Conservation (phyloP, 2,113 vertebrate species). For the Lasiurus cinereus region DNA sequence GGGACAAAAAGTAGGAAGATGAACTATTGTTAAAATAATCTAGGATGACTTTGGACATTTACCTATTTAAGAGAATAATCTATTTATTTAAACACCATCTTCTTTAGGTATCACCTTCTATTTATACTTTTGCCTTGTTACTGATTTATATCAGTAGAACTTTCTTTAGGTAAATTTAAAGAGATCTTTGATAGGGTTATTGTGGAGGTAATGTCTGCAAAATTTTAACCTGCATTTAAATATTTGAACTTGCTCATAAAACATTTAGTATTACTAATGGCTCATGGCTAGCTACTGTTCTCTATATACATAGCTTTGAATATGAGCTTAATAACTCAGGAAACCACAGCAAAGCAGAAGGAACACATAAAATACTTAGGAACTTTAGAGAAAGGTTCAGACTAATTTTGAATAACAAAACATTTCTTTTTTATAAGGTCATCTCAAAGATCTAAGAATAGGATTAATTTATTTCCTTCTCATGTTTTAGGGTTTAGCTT, state of each 20-base stretch:
- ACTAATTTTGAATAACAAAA: slow-evolving; percentile 9
- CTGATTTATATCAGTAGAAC: not conserved
- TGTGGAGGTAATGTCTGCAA: not conserved
- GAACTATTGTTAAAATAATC: not conserved
- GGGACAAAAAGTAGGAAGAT: not conserved
- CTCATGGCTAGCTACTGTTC: not conserved
- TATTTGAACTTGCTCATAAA: not conserved
- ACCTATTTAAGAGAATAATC: not conserved
- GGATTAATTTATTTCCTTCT: not conserved
- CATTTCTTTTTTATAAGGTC: not conserved
- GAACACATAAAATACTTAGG: not conserved
- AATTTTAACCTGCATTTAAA: not conserved
- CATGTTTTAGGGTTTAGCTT: not conserved
- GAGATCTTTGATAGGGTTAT: not conserved
- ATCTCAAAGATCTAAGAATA: not conserved
- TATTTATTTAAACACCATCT: not conserved
- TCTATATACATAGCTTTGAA: not conserved
- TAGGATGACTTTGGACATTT: not conserved
- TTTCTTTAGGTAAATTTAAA: not conserved
- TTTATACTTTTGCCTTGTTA: not conserved
- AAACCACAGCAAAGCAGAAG: not conserved
- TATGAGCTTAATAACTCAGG: not conserved
- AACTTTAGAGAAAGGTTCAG: slow-evolving; percentile 7
- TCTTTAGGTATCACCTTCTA: not conserved
- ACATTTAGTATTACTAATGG: not conserved